These are phyloP conservation scores for Eristalinus sepulchralis DNA, from an alignment of 2,888 invertebrate species.

Conservation along the genomic window DNA sequence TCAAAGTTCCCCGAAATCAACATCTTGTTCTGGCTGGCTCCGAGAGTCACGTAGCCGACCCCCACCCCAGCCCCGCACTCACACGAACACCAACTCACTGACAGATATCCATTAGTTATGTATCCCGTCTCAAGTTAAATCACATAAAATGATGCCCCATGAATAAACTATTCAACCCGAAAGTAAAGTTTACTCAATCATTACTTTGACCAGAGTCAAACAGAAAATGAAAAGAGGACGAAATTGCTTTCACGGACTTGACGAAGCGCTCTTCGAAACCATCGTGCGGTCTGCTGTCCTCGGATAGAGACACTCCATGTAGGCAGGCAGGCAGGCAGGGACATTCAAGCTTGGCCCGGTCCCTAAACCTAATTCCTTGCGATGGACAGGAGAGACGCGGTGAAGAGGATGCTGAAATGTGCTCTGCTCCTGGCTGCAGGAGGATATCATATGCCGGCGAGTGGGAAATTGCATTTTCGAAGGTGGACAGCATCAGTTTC, in stretches of 20 bases:
- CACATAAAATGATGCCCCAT: slow-evolving; percentile 68
- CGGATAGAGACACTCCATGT: background rate
- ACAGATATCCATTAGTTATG: slow-evolving; percentile 67
- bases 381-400: background rate
- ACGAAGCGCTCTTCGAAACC: slow-evolving; percentile 38
- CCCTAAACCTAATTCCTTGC: slow-evolving; percentile 51
- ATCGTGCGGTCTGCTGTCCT: background rate
- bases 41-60: background rate
- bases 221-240: slow-evolving; percentile 23
- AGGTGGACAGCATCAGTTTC: slow-evolving; percentile 42
- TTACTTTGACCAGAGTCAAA: slow-evolving; percentile 69
- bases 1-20: background rate
- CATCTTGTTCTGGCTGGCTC: background rate
- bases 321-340: background rate
- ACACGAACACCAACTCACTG: slow-evolving; percentile 11
- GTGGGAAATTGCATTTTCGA: slow-evolving; percentile 68
- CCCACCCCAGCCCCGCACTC: background rate
- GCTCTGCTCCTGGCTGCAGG: background rate
- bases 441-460: slow-evolving; percentile 44
- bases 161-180: slow-evolving; percentile 69
- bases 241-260: slow-evolving; percentile 65
- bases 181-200: slow-evolving; percentile 70
- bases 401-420: background rate
- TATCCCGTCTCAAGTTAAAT: slow-evolving; percentile 66
- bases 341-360: slow-evolving; percentile 6